Conservation (phyloP, 2,797 vertebrate genomes). For the Acanthopagrus latus region DNA sequence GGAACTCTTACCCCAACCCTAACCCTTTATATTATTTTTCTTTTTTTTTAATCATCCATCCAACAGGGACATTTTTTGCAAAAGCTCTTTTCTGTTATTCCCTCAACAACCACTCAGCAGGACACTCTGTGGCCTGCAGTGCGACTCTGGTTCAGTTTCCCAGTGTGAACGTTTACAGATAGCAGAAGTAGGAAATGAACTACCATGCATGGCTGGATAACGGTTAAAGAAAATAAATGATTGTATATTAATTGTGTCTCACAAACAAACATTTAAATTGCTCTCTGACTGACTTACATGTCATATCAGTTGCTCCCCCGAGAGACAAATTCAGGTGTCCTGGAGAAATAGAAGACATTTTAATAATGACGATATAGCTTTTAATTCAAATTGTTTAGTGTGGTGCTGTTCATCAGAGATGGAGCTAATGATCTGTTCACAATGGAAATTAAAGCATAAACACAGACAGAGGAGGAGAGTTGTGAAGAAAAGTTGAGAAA, state of each 20-base stretch:
- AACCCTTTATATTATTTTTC: neutral
- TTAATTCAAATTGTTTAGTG: slow-evolving; percentile 60
- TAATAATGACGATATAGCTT: slow-evolving; percentile 54
- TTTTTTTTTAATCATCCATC: neutral
- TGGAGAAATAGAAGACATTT: slow-evolving; percentile 39
- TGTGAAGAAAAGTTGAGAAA: neutral
- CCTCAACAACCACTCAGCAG: neutral
- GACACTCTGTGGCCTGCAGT: neutral
- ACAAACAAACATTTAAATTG: slow-evolving; percentile 42
- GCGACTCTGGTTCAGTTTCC: neutral
- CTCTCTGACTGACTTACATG: slow-evolving; percentile 31
- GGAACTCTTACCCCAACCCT: neutral
- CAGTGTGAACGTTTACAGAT: slow-evolving; percentile 9
- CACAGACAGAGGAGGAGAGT: neutral
- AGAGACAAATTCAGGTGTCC: slow-evolving; percentile 17
- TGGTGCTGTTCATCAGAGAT: slow-evolving; percentile 36
- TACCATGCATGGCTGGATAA: neutral
- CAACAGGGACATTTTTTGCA: neutral
- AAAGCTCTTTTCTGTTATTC: neutral
- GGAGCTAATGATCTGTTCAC: slow-evolving; percentile 54
- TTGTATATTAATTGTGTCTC: slow-evolving; percentile 37
- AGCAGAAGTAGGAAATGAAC: slow-evolving; percentile 15
- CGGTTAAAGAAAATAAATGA: slow-evolving; percentile 31
- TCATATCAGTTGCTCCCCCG: neutral
- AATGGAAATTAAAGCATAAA: slow-evolving; percentile 48